These are phyloP conservation scores for Lepidochrysops patricia DNA, from an alignment of 2,888 invertebrate genomes.

Conservation along the genomic window DNA sequence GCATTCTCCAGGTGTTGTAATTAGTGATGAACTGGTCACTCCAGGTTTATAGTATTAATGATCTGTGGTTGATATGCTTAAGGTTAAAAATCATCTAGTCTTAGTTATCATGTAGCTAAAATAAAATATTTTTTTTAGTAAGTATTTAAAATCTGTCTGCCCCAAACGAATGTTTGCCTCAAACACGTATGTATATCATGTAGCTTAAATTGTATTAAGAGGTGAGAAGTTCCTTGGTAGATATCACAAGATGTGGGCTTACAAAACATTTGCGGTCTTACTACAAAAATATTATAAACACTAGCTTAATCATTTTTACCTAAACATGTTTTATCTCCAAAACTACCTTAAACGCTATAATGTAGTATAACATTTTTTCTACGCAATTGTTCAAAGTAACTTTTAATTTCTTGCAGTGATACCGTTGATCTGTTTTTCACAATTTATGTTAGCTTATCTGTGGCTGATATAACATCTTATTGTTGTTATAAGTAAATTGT, in stretches of 20 bases:
- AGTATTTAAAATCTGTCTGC: neutral
- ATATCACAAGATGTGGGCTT: neutral
- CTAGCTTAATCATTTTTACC: too few species aligned
- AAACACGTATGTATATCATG: neutral
- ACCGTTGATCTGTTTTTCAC: too few species aligned
- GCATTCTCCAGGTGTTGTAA: neutral
- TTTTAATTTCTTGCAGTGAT: too few species aligned
- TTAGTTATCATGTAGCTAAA: neutral
- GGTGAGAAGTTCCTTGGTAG: neutral
- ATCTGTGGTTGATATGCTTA: slow-evolving; percentile 2
- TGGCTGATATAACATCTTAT: too few species aligned
- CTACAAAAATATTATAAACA: too few species aligned
- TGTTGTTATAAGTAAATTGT: too few species aligned
- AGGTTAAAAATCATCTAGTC: slow-evolving; percentile 8
- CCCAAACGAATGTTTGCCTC: neutral
- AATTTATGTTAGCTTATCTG: too few species aligned
- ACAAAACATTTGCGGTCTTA: too few species aligned
- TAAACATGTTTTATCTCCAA: too few species aligned
- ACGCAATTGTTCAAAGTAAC: too few species aligned
- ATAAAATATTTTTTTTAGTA: neutral
- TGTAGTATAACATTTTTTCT: too few species aligned
- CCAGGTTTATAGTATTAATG: neutral
- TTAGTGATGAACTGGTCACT: neutral
- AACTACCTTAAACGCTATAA: too few species aligned
- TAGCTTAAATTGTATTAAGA: neutral